Evolutionary conservation across 2,888 invertebrate species (phyloP).

Genomic region (Sinohyriopsis cumingii): DNA sequence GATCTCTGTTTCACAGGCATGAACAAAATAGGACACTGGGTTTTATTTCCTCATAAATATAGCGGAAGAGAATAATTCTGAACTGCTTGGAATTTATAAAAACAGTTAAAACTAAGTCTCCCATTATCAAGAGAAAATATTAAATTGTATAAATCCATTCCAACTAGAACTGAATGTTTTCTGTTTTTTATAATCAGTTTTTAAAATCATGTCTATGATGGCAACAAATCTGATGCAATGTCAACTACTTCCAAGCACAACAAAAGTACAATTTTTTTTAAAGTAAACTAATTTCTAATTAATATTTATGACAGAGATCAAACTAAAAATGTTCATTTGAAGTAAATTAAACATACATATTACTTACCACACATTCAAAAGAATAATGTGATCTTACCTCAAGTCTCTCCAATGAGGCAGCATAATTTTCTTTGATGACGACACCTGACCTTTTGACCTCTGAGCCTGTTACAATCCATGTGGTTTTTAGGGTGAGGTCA

Average conservation of each 20-base stretch:
- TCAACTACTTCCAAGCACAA: background rate
- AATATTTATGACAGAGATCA: background rate
- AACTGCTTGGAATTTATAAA: no score
- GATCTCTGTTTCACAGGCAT: no score
- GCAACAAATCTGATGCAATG: background rate
- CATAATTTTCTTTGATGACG: slow-evolving; percentile 80
- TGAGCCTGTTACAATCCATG: slow-evolving; percentile 75
- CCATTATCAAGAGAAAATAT: no score
- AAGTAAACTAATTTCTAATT: background rate
- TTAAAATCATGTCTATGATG: background rate
- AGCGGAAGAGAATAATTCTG: no score
- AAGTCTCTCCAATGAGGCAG: slow-evolving; percentile 85
- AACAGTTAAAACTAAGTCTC: no score
- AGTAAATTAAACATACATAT: background rate
- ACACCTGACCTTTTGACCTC: slow-evolving; percentile 81
- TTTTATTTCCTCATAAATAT: no score
- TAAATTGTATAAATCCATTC: no score
- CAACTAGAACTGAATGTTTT: no score
- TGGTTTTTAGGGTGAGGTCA: slow-evolving; percentile 63
- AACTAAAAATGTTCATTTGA: background rate
- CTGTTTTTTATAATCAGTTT: no score
- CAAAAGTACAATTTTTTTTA: background rate
- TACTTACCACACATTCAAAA: background rate
- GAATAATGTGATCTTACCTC: slow-evolving; percentile 72
- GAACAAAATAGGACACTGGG: no score